Base-by-base conservation (phyloP, 2,797 vertebrate species). In the Benthosema pterotum region DNA sequence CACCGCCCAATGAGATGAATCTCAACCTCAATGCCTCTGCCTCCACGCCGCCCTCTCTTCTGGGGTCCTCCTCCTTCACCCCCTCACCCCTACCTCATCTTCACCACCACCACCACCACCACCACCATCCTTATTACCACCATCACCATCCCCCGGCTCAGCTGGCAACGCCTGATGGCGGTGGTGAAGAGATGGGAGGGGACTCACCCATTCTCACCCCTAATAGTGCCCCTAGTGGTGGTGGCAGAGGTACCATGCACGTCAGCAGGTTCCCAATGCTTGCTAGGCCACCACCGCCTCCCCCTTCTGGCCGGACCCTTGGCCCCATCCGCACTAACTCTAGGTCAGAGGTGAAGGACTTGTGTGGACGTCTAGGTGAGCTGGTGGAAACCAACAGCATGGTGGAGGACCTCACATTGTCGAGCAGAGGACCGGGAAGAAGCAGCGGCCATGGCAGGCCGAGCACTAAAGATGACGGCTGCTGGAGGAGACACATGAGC, bases 401-500 rank as follows among this genome's bases (percentile, higher is more conserved):
- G 4, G 42, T 49, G 18, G 73, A 82, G 45, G 75, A 72, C 16
- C 63, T 79, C 16, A 5, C 8, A 12, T 22, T 18, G 18, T 3
- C 9, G 1, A 65, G 74, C 14, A 57, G 75, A 4, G 73, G 67
- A 17, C 47, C 79, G 47, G 77, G 66, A 9, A 53, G 65, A 28
- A 63, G 74, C 49, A 49, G 42, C 55, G 48, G 60, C 47, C 75
- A 74, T 11, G 65, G 83, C 42, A 90, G 88, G 74, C 77, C 92
- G 25, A 92, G 82, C 43, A 54, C 91, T 0, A 91, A 93, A 62
- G 95, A 94, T 83, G 94, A 97, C 72, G 85, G 91, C 60, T 84
- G 93, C 7, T 96, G 96, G 94, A 94, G 93, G 85, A 96, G 95
- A 89, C 92, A 96, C 57, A 93, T 95, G 83, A 97, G 97, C 84